Base-by-base conservation (phyloP, 1,140 invertebrate species). In the Globodera ellingtonae region DNA sequence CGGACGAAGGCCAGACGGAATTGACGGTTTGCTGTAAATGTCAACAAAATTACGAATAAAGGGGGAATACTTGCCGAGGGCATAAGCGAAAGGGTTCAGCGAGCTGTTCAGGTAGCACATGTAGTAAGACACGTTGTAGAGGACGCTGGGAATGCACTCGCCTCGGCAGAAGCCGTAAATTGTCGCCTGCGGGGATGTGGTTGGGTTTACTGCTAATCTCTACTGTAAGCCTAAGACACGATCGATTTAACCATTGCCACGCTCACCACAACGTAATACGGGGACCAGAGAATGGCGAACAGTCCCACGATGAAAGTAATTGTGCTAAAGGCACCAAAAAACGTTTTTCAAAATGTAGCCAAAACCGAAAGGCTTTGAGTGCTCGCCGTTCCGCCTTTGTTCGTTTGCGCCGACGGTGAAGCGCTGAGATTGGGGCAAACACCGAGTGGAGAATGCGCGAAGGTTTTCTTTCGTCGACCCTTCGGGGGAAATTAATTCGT, bases 41-140 rank as follows among this genome's bases (percentile, higher is more conserved):
- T 46, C 24, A 67, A 76, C 10, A 50, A 10, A 77, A 77, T 21
- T 9, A 9, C 4, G 6, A 18, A 9, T 21, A n/a, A 75, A 56
- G 46, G 52, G 15, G 21, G 4, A 67, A 65, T 21, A 15, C 65
- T 67, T 77, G 48, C 75, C 75, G 73, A 99, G 90, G 4, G 97
- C 97, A 88, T 99, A 99, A 89, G 96, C 98, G 90, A 99, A 98
- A 9, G 97, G 97, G 91, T 99, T 99, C 87, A 98, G 94, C 1
- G 96, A 96, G 89, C 95, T 97, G 89, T 99, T 99, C 59, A 97
- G 94, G 89, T 99, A 99, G 91, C 97, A 99, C 48, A 99, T 92
- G 91, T 98, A 99, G 89, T 99, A 99, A 0, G 95, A 47, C 9
- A 89, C 74, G 47, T 89, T 88, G 80, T 88, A 88, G 5, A 88